A percentile compares a stretch with the other conserved stretches of the same genome.
Evolutionary conservation across 2,113 vertebrate genomes (phyloP).

Genomic region (Atlantisia rogersi): DNA sequence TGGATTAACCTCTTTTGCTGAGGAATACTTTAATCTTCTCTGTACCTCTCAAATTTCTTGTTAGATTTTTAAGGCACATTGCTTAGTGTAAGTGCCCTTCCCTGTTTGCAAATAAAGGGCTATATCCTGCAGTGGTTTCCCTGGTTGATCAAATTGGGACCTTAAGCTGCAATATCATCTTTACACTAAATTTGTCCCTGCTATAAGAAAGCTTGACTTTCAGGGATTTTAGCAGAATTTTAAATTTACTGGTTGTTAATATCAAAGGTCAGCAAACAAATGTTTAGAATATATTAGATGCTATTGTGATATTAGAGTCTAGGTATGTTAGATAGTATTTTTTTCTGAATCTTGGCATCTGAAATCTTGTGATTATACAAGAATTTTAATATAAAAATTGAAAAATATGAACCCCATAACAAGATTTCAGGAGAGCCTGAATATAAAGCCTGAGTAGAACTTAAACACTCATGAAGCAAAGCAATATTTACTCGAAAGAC

Average conservation of each 20-base stretch:
- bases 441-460: not conserved
- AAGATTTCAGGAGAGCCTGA: not conserved
- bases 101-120: slow-evolving; percentile 38
- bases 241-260: not conserved
- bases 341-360: not conserved
- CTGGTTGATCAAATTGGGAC: not conserved
- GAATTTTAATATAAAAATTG: not conserved
- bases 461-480: not conserved
- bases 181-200: not conserved
- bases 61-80: not conserved
- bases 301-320: not conserved
- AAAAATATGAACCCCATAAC: not conserved
- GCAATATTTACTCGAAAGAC: not conserved
- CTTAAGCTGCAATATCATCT: not conserved
- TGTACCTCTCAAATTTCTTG: not conserved
- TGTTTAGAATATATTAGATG: not conserved
- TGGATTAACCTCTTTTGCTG: slow-evolving; percentile 30
- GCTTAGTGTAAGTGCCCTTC: not conserved
- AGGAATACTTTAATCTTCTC: slow-evolving; percentile 41
- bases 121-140: not conserved
- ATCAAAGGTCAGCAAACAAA: not conserved
- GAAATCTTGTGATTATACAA: not conserved
- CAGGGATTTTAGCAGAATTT: not conserved
- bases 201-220: not conserved
- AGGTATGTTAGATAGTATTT: not conserved